phyloP scores from a whole-genome alignment of 2,888 invertebrate genomes.

The Atethmia centrago region DNA sequence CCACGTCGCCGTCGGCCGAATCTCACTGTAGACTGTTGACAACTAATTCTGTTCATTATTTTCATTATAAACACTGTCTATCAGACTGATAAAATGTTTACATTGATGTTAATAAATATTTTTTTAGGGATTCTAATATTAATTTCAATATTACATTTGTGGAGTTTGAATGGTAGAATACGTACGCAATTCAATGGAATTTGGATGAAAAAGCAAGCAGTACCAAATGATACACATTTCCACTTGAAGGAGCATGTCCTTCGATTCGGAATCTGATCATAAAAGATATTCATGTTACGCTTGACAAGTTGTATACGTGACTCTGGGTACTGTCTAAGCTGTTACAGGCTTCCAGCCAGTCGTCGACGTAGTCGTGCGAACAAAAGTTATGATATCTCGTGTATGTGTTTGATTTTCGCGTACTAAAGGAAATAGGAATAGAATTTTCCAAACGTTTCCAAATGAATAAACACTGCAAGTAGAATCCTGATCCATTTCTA shows the following conservation, averaged over 20 bases:
- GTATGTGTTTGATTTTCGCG: slow-evolving; percentile 35
- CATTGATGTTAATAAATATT: slow-evolving; percentile 13
- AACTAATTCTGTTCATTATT: slow-evolving; percentile 47
- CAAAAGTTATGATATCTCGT: slow-evolving; percentile 34
- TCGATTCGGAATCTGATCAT: slow-evolving; percentile 52
- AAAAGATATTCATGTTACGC: slow-evolving; percentile 64
- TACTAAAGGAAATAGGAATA: slow-evolving; percentile 43
- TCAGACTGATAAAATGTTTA: slow-evolving; percentile 39
- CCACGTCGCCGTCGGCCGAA: slow-evolving; percentile 37
- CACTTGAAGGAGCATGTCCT: slow-evolving; percentile 59
- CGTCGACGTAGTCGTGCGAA: slow-evolving; percentile 39
- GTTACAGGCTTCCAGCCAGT: slow-evolving; percentile 30
- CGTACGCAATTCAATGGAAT: slow-evolving; percentile 25
- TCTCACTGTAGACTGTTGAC: slow-evolving; percentile 47
- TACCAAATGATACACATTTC: slow-evolving; percentile 43
- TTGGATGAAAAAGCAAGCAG: slow-evolving; percentile 46
- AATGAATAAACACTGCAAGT: slow-evolving; percentile 30
- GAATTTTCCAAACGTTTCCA: slow-evolving; percentile 20
- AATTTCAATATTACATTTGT: slow-evolving; percentile 3
- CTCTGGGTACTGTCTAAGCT: slow-evolving; percentile 43
- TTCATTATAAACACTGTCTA: slow-evolving; percentile 42
- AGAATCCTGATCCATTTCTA: slow-evolving; percentile 31
- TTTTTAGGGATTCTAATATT: slow-evolving; percentile 4
- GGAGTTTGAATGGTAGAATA: slow-evolving; percentile 20
- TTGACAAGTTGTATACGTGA: slow-evolving; percentile 62